A percentile compares a stretch with the other conserved stretches of the same genome.
phyloP scores from a whole-genome alignment of 2,888 invertebrate species.

The Drosophila anomelani region DNA sequence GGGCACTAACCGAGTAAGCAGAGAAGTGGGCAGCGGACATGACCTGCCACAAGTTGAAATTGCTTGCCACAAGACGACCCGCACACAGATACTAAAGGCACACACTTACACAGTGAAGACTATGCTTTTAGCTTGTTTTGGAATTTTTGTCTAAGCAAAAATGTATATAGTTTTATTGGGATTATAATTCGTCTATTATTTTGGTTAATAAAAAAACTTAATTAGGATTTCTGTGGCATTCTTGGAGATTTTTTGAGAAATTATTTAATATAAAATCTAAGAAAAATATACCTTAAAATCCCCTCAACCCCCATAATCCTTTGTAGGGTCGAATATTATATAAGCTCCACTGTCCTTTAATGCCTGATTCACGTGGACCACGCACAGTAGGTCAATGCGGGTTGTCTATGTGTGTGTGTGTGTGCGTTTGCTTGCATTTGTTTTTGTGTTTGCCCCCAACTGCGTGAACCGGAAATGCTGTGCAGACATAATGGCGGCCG shows the following conservation, averaged over 20 bases:
- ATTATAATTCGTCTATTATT: no score
- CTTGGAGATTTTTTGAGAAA: no score
- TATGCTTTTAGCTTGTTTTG: not conserved
- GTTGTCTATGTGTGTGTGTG: not conserved
- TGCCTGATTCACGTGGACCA: slow-evolving; percentile 40
- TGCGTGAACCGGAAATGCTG: slow-evolving; percentile 53
- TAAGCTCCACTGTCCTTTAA: slow-evolving; percentile 1
- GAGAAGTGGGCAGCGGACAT: slow-evolving; percentile 45
- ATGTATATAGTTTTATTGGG: not conserved
- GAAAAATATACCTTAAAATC: no score
- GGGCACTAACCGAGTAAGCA: slow-evolving; percentile 9
- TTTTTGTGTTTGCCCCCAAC: slow-evolving; percentile 31
- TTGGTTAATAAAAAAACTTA: no score
- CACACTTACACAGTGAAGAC: not conserved
- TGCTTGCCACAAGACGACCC: slow-evolving; percentile 42
- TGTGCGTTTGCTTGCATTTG: slow-evolving; percentile 12
- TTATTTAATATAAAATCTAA: no score
- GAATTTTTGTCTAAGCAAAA: not conserved
- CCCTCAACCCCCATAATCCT: no score
- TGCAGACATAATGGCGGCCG: slow-evolving; percentile 58
- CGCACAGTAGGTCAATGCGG: slow-evolving; percentile 56
- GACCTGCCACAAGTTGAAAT: slow-evolving; percentile 64
- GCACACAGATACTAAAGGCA: slow-evolving; percentile 4
- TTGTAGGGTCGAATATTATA: not conserved
- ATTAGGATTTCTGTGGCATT: no score